Base-by-base conservation (phyloP, 2,888 invertebrate genomes). In the Oligia latruncula region DNA sequence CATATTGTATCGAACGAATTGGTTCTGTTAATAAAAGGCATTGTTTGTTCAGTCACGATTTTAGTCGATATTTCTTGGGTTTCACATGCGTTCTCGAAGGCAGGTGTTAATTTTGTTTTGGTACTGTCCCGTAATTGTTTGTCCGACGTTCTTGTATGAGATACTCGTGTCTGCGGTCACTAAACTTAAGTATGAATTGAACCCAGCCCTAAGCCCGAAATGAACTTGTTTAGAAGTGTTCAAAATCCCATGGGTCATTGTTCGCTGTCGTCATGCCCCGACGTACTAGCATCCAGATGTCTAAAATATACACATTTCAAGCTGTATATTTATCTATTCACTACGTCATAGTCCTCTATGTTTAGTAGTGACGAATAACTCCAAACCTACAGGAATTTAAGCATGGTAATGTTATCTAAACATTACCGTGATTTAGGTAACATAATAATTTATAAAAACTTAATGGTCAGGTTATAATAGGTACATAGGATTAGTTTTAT, bases 241-340 rank as follows among this genome's bases (percentile, higher is more conserved):
- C 52, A 13, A 49, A 85, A 52, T 75, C 74, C 23, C 58, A 43
- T 76, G 68, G 90, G 85, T 92, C 90, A 91, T 87, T 89, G 82
- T 72, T 80, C 87, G 87, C 35, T 55, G 29, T 81, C 93, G 94
- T 93, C 92, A 93, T 80, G 58, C 58, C 64, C 55, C 68, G 76
- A 81, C 78, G 78, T 70, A 72, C 68, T 35, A 46, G 75, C 74
- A 82, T 90, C 93, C 96, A 96, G 95, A 95, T 95, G 95, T 91
- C 89, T 85, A 86, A 92, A 93, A 85, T 90, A 91, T 91, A 91
- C 92, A 80, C 78, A 83, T 92, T 92, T 85, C 76, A 87, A 81
- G 75, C 82, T 84, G 88, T 92, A 90, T 94, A 90, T 93, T 94
- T 95, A 90, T 91, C 78, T 88, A 88, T 90, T 35, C 55, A 58